Evolutionary conservation across 2,888 invertebrate species (phyloP), one percentile per base, ranked within the genome.

Genomic region (Epistrophe eligans): DNA sequence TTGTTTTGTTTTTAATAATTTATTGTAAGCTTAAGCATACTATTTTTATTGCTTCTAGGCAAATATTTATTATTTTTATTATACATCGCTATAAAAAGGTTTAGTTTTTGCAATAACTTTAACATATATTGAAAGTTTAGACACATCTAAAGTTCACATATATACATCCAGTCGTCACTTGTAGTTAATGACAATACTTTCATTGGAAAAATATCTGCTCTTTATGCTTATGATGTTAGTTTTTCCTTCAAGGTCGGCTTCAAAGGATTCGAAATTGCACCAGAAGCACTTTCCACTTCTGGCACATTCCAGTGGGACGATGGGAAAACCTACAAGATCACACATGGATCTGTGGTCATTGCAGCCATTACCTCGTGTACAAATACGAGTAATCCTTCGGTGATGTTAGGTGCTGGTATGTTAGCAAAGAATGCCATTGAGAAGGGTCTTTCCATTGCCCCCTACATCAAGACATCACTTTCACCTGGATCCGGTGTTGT

Each of bases 321-420:
- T 90, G 97, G 96, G 8, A 94, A 95, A 88, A 95, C 96, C 84
- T 98, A 98, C 93, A 94, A 94, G 52, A 94, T 99, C 88, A 94
- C 93, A 0, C 98, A 99, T 92, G 99, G 99, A 4, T 97, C 98
- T 2, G 98, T 99, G 24, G 97, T 99, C 77, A 99, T 99, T 89
- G 98, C 99, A 0, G 99, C 99, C 72, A 99, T 99, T 90, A 99
- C 99, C 0, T 98, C 98, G 32, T 99, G 99, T 93, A 99, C 99
- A 73, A 99, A 99, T 92, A 99, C 99, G 0, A 98, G 97, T 90
- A 99, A 99, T 92, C 99, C 99, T 0, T 98, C 98, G 89, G 99
- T 99, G 8, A 99, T 99, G 99, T 94, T 99, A 19, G 99, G 98
- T 48, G 99, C 99, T 89, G 98, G 98, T 90, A 93, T 99, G 40